Evolutionary conservation across 2,113 vertebrate genomes (phyloP), one percentile per base, ranked within the genome.

Genomic region (Setophaga kirtlandii): DNA sequence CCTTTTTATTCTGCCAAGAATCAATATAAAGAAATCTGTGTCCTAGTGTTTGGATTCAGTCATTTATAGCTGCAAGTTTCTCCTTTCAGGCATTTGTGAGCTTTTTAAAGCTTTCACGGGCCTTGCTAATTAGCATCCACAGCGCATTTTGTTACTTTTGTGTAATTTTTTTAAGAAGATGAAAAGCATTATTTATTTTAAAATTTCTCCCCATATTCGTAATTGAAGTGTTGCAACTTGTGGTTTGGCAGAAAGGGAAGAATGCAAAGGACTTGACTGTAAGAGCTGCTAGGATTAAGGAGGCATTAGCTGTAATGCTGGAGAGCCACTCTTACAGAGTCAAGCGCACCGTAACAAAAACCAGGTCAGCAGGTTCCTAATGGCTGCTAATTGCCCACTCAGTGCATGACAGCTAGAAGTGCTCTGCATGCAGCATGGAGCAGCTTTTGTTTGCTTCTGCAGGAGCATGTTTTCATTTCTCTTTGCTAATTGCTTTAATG

Each of bases 281-380:
- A 95, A 95, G 82, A 96, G 94, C 79, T 84, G 13, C 78, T 70
- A 50, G 85, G 92, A 95, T 98, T 94, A 96, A 94, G 47, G 87
- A 95, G 82, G 92, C 55, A 89, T 96, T 96, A 97, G 88, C 86
- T 58, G 58, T 87, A 95, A 87, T 90, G 87, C 94, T 88, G 50
- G 96, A 96, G 89, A 95, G 80, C 67, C 89, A 77, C 88, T 83
- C 55, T 49, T 6, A 44, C 6, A 93, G 88, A 94, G 53, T 74
- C 77, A 79, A 94, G 86, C 69, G 49, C 89, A 41, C 42, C 47
- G n/a, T 71, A 64, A 88, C 67, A 70, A 56, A 65, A 81, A 49
- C 1, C 90, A 94, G 89, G 94, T 88, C 84, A 91, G 31, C 81
- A 49, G 75, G 70, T 76, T 97, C 71, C 65, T 84, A 71, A 90